These are phyloP conservation scores for Salmo trutta DNA, from an alignment of 2,797 vertebrate genomes.

Conservation along the genomic window DNA sequence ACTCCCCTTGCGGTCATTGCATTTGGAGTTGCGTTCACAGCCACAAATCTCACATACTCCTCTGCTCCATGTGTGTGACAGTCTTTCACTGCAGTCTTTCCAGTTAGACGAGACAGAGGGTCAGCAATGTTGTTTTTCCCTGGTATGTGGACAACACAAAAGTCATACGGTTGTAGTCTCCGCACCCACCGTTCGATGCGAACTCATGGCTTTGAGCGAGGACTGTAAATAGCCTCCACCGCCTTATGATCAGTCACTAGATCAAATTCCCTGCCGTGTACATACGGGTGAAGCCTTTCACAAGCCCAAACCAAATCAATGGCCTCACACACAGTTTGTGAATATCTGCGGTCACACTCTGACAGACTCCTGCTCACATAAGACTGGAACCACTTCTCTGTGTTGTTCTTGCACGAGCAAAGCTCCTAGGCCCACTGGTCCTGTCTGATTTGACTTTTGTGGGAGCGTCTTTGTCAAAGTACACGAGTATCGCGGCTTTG, in stretches of 20 bases:
- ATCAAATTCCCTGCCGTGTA: conserved; percentile 33
- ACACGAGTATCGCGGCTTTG: conserved; percentile 16
- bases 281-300: conserved; percentile 31
- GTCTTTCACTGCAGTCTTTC: too few relatives aligned
- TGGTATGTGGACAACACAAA: too few relatives aligned
- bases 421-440: conserved; percentile 26
- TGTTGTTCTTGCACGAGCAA: conserved; percentile 15
- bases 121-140: too few relatives aligned
- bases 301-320: conserved; percentile 28
- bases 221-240: too few relatives aligned
- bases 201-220: too few relatives aligned
- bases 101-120: too few relatives aligned
- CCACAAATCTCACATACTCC: too few relatives aligned
- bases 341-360: conserved; percentile 23
- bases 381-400: neutral
- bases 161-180: too few relatives aligned
- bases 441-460: conserved; percentile 23
- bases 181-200: too few relatives aligned
- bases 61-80: too few relatives aligned
- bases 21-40: too few relatives aligned
- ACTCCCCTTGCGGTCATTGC: too few relatives aligned
- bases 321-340: conserved; percentile 21
- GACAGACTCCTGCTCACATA: conserved; percentile 20
- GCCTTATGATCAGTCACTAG: conserved; percentile 29
- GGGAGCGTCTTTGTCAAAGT: conserved; percentile 34